phyloP scores from a whole-genome alignment of 92 coral and sea anemone genomes.

The Siderastrea siderea region DNA sequence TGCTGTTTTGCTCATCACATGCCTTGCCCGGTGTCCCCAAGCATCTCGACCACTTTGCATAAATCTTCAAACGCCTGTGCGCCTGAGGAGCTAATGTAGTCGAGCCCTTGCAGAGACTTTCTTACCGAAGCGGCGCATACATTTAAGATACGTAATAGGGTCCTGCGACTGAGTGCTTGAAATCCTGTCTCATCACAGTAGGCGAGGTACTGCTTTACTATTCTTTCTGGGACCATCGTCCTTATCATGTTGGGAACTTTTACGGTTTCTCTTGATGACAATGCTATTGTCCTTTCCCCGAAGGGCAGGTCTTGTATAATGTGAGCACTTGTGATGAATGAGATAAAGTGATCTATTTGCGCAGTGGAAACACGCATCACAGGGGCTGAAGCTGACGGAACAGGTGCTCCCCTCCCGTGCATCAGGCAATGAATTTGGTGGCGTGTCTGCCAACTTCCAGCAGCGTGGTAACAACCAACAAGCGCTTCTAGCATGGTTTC shows the following conservation, averaged over 20 bases:
- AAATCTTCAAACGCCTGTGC: conserved; percentile 67
- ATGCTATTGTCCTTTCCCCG: conserved; percentile 33
- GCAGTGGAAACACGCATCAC: conserved; percentile 52
- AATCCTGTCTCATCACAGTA: conserved; percentile 29
- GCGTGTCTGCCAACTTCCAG: conserved; percentile 26
- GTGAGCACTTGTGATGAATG: conserved; percentile 45
- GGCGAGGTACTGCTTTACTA: conserved; percentile 28
- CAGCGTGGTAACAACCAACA: conserved; percentile 61
- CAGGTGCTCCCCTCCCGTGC: conserved; percentile 63
- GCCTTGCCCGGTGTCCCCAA: conserved; percentile 59
- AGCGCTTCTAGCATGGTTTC: conserved; percentile 57
- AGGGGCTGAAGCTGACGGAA: conserved; percentile 43
- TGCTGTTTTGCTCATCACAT: conserved; percentile 65
- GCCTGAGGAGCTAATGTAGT: conserved; percentile 63
- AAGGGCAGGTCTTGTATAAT: conserved; percentile 50
- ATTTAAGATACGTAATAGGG: conserved; percentile 33
- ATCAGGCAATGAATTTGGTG: conserved; percentile 29
- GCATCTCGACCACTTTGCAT: conserved; percentile 39
- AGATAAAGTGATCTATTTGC: conserved; percentile 43
- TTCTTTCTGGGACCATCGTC: conserved; percentile 59
- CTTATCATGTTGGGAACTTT: conserved; percentile 57
- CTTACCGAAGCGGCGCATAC: conserved; percentile 46
- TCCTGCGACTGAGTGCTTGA: background rate
- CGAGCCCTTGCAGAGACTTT: conserved; percentile 63
- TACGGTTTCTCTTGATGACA: conserved; percentile 45